phyloP scores from a whole-genome alignment of 2,113 vertebrate species.

The Gadus chalcogrammus region DNA sequence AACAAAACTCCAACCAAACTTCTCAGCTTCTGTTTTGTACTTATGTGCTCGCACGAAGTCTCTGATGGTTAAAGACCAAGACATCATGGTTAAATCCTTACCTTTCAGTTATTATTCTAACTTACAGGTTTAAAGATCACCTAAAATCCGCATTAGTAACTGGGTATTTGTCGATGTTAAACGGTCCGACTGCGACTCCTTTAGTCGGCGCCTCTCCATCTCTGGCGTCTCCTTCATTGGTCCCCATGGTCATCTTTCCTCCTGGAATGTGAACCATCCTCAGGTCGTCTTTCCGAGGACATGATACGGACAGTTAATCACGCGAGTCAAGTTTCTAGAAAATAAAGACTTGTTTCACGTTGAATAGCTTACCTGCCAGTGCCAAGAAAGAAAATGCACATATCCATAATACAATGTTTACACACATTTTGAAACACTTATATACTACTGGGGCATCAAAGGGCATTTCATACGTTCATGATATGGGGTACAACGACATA shows the following conservation, averaged over 20 bases:
- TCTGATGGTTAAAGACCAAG: constrained; percentile 57
- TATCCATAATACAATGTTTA: background rate
- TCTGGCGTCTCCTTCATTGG: constrained; percentile 65
- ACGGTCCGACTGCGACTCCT: constrained; percentile 72
- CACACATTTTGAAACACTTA: constrained; percentile 11
- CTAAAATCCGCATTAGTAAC: constrained; percentile 89
- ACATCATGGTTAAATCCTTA: too few species aligned
- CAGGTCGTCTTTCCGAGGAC: constrained; percentile 27
- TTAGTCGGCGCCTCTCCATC: constrained; percentile 74
- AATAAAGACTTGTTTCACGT: background rate
- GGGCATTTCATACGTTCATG: background rate
- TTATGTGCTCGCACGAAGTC: constrained; percentile 86
- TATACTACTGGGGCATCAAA: background rate
- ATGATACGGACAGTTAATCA: background rate
- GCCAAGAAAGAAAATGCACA: constrained; percentile 25
- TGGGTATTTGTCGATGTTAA: constrained; percentile 80
- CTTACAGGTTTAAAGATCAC: constrained; percentile 52
- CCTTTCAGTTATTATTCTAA: too few species aligned
- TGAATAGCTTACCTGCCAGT: constrained; percentile 38
- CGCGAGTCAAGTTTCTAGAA: background rate
- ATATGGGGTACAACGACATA: background rate
- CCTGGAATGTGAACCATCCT: constrained; percentile 75
- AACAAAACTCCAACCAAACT: constrained; percentile 95
- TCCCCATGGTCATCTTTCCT: constrained; percentile 80
- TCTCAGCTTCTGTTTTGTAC: constrained; percentile 91